These are phyloP conservation scores for Temnothorax ravouxi DNA, from an alignment of 2,888 invertebrate genomes.

Conservation along the genomic window DNA sequence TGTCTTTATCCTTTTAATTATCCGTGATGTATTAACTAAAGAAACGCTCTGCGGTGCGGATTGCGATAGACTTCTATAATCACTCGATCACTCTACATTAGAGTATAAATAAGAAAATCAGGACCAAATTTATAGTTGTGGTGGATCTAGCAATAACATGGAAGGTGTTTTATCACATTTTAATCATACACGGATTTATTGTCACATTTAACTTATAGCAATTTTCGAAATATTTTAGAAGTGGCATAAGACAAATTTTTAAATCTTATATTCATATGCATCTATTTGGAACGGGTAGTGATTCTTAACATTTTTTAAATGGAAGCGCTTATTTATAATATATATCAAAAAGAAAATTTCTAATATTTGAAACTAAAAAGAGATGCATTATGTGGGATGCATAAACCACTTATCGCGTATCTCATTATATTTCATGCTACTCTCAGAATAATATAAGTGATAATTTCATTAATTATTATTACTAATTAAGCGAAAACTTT, in stretches of 20 bases:
- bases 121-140: conserved; percentile 54
- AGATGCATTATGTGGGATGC: background rate
- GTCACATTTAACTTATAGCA: background rate
- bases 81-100: conserved; percentile 57
- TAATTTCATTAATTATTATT: background rate
- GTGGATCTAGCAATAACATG: conserved; percentile 30
- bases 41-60: conserved; percentile 62
- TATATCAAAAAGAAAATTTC: too few relatives aligned
- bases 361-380: background rate
- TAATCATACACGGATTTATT: background rate
- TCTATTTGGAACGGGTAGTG: background rate
- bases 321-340: background rate
- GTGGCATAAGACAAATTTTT: background rate
- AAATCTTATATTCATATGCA: background rate
- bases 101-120: conserved; percentile 46
- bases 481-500: background rate
- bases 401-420: background rate
- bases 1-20: conserved; percentile 43
- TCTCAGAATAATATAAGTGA: background rate
- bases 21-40: conserved; percentile 47
- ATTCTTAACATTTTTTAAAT: background rate
- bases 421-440: conserved; percentile 13
- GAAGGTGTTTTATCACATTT: conserved; percentile 13
- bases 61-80: conserved; percentile 48
- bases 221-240: conserved; percentile 9